phyloP scores from a whole-genome alignment of 1,140 invertebrate genomes.

The Meloidogyne chitwoodi region DNA sequence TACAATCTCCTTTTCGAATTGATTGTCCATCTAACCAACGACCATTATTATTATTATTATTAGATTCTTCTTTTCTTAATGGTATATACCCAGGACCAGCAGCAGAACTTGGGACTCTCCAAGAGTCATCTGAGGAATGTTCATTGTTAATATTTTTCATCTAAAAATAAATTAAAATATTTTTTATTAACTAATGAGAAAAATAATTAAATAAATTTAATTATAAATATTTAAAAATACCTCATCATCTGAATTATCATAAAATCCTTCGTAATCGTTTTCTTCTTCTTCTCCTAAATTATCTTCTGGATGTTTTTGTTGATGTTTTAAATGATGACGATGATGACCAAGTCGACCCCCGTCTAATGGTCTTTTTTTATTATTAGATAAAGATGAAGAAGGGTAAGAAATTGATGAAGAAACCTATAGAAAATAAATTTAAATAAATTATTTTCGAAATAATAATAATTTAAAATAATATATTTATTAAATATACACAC shows the following conservation, averaged over 20 bases:
- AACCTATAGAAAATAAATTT: background rate
- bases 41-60: slow-evolving; percentile 16
- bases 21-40: slow-evolving; percentile 45
- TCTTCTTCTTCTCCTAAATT: slow-evolving; percentile 3
- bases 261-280: slow-evolving; percentile 17
- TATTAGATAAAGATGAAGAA: background rate
- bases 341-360: background rate
- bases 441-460: background rate
- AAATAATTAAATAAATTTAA: background rate
- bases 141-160: slow-evolving; percentile 22
- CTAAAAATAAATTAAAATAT: slow-evolving; percentile 11
- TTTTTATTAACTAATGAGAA: no score
- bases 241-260: slow-evolving; percentile 20
- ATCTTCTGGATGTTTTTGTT: background rate
- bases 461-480: background rate
- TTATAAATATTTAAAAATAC: background rate
- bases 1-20: slow-evolving; percentile 39
- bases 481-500: no score
- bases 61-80: slow-evolving; percentile 4
- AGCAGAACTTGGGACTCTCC: slow-evolving; percentile 32
- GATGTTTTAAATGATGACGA: background rate
- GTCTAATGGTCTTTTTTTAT: background rate
- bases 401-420: background rate
- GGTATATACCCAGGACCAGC: slow-evolving; percentile 36
- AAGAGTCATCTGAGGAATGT: slow-evolving; percentile 21